Conservation (phyloP, 2,113 vertebrate genomes). For the Columbina picui region DNA sequence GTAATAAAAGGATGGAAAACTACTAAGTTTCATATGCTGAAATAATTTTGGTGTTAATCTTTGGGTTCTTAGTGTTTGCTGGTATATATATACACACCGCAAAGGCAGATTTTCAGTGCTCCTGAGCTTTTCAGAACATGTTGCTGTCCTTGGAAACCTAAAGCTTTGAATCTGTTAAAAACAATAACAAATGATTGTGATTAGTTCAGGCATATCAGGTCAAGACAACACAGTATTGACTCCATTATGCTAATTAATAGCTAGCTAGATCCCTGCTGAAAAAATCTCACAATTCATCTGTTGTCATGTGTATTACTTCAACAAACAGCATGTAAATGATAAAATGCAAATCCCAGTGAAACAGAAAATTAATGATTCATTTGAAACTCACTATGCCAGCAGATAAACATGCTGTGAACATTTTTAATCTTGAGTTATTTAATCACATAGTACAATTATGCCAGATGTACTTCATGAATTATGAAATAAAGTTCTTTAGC, state of each 20-base stretch:
- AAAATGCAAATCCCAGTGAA: conserved; percentile 68
- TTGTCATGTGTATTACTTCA: conserved; percentile 55
- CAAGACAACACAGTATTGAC: conserved; percentile 51
- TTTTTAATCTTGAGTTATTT: conserved; percentile 78
- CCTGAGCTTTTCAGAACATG: not conserved
- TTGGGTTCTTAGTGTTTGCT: not conserved
- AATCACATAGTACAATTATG: conserved; percentile 74
- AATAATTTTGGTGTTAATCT: not conserved
- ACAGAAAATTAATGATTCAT: conserved; percentile 77
- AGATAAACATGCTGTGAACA: conserved; percentile 74
- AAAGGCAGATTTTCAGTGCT: not conserved
- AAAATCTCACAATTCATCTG: conserved; percentile 63
- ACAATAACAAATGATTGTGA: conserved; percentile 32
- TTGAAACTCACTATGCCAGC: conserved; percentile 59
- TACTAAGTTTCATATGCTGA: not conserved
- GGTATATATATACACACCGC: not conserved
- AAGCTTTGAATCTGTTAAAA: conserved; percentile 14
- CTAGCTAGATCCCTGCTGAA: conserved; percentile 51
- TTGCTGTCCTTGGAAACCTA: not conserved
- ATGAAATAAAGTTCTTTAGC: conserved; percentile 72
- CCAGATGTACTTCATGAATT: conserved; percentile 78
- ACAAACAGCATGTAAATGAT: conserved; percentile 70
- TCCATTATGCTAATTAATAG: conserved; percentile 72
- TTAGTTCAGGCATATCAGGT: conserved; percentile 65
- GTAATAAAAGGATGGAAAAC: not conserved